phyloP scores from a whole-genome alignment of 2,113 vertebrate species.

The Microtus montanus region DNA sequence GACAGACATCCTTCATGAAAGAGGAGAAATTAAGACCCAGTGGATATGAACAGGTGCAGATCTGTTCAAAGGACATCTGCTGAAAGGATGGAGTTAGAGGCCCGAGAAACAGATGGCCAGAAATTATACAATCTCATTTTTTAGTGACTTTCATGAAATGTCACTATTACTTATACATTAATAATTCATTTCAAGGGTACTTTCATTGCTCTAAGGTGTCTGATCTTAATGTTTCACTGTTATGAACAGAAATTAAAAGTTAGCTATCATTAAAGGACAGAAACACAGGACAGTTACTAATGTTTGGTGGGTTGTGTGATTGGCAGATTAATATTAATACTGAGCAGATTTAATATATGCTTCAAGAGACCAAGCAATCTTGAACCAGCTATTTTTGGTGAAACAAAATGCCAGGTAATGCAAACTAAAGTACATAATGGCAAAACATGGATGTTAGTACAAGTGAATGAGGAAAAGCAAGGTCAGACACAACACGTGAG shows the following conservation, averaged over 20 bases:
- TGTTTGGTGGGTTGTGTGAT: not conserved
- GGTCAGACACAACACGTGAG: not conserved
- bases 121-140: not conserved
- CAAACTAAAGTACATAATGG: not conserved
- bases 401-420: not conserved
- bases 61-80: not conserved
- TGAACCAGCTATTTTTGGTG: not conserved
- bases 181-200: slow-evolving; percentile 4
- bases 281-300: not conserved
- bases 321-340: not conserved
- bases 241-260: slow-evolving; percentile 29
- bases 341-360: not conserved
- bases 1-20: not conserved
- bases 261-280: not conserved
- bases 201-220: not conserved
- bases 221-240: not conserved
- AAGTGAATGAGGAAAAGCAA: not conserved
- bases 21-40: not conserved
- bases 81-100: not conserved
- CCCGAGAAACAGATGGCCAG: not conserved
- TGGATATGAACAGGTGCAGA: not conserved
- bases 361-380: not conserved
- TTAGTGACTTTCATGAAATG: not conserved
- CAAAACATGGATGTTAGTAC: not conserved
- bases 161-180: not conserved